These are phyloP conservation scores for mouse (Mus musculus) DNA, from an alignment of 2,113 vertebrate genomes.

Conservation along the genomic window GRCm39 chr11:66116001-66116500, in stretches of 20 bases:
- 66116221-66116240: not conserved
- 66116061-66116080: constrained; percentile 25
- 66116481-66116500: constrained; percentile 15
- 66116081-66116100: not conserved
- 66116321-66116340: not conserved
- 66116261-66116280: not conserved
- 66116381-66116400: not conserved
- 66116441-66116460: not conserved
- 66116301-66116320: constrained; percentile 48
- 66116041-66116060: not conserved
- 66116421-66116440: not conserved
- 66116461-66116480: not conserved
- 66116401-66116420: not conserved
- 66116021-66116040: constrained; percentile 48
- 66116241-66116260: not conserved
- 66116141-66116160: not conserved
- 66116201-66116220: not conserved
- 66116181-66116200: not conserved
- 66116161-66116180: not conserved
- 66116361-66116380: not conserved
- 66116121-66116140: not conserved
- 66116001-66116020: not conserved
- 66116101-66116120: not conserved
- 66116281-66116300: not conserved
- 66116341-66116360: constrained; percentile 24